Evolutionary conservation across 2,113 vertebrate genomes (phyloP), one percentile per base, ranked within the genome.

Genomic region (Panthera tigris): DNA sequence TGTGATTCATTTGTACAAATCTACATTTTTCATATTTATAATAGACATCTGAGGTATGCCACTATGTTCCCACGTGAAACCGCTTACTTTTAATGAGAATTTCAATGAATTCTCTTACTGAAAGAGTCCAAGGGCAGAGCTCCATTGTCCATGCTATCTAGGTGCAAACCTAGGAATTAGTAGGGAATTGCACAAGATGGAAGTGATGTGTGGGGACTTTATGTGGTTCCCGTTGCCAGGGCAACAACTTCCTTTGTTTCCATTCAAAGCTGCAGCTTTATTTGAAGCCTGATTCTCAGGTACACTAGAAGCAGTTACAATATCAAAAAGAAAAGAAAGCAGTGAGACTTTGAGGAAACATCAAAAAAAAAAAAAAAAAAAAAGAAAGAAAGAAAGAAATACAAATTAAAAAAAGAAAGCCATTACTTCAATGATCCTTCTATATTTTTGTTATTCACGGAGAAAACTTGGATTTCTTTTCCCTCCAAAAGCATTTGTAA

Each of bases 201-300:
- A 97, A 97, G 89, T 96, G 69, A 94, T 94, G 78, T 95, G 97
- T 65, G 89, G 96, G 94, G 97, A 98, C 92, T 96, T 95, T 71
- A 16, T 94, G 81, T 89, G 57, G 80, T 92, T 97, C 86, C 1
- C 0, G 98, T 99, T 99, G 94, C 98, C 97, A 98, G 90, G 98
- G 98, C 96, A 99, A 99, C 98, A 0, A 9, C 48, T 97, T 98
- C 95, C 82, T 98, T 95, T 98, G 94, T 98, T 98, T 98, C 97
- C 94, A 97, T 98, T 87, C 95, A 97, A 98, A 98, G 94, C 97
- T 97, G 81, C 16, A 96, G 92, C 57, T 97, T 98, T 93, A 94
- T 87, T 96, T 93, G 96, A 96, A 98, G 50, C 74, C 50, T 93
- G 74, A 76, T 89, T 98, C 93, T 96, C 98, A 98, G 96, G 96